Percentiles rank a stretch among this genome's conserved stretches.
Evolutionary conservation across 2,113 vertebrate species (phyloP).

Genomic region (Mugil cephalus): DNA sequence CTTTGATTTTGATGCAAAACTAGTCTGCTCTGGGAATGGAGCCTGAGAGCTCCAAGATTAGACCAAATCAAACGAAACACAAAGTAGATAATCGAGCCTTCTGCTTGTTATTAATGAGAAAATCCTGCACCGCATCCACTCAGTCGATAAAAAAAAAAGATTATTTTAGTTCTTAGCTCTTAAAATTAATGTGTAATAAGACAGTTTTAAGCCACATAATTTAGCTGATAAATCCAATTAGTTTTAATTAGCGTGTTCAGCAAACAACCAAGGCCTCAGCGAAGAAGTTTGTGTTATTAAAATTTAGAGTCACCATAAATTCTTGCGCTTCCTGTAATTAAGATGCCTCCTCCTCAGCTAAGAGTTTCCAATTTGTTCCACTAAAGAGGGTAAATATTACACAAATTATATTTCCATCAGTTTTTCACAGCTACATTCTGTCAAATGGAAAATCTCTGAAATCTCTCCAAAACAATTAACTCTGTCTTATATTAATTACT

Average conservation of each 20-base stretch:
- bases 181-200: constrained; percentile 16
- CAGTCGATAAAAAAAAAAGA: constrained; percentile 22
- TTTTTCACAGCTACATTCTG: not conserved
- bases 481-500: no score
- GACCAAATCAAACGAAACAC: constrained; percentile 38
- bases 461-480: no score
- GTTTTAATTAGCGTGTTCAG: constrained; percentile 33
- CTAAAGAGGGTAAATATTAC: constrained; percentile 29
- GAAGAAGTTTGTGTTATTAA: constrained; percentile 18
- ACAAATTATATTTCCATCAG: not conserved
- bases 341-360: not conserved
- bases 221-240: constrained; percentile 1
- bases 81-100: constrained; percentile 45
- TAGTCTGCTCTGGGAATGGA: constrained; percentile 33
- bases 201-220: constrained; percentile 19
- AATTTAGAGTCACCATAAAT: constrained; percentile 14
- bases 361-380: not conserved
- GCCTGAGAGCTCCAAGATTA: constrained; percentile 45
- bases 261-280: constrained; percentile 4
- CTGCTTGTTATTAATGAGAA: constrained; percentile 59
- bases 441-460: not conserved
- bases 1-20: constrained; percentile 45
- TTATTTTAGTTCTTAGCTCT: constrained; percentile 32
- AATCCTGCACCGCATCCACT: constrained; percentile 1
- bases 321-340: constrained; percentile 20